phyloP scores from a whole-genome alignment of 2,797 vertebrate genomes.

The Myotis findleyi region DNA sequence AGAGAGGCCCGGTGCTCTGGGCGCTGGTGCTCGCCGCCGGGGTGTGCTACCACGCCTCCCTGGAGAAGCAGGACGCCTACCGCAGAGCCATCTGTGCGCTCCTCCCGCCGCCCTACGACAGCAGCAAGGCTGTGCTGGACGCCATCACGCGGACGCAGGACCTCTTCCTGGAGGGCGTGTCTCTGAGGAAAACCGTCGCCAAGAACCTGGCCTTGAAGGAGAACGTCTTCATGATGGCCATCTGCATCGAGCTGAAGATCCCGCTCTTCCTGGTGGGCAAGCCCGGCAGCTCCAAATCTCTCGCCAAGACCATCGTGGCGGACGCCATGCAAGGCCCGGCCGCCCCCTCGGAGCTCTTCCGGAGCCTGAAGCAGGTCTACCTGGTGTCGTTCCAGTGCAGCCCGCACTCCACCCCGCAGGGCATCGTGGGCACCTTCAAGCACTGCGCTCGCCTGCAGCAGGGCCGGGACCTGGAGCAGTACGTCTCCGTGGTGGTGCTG shows the following conservation, averaged over 20 bases:
- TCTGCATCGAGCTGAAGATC: slow-evolving; percentile 97
- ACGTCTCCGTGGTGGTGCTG: slow-evolving; percentile 96
- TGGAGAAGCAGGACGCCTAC: slow-evolving; percentile 92
- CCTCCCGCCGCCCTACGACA: slow-evolving; percentile 85
- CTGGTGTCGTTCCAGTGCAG: slow-evolving; percentile 99
- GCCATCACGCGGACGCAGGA: slow-evolving; percentile 94
- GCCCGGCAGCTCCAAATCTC: slow-evolving; percentile 98
- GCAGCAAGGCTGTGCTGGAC: slow-evolving; percentile 86
- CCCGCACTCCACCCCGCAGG: slow-evolving; percentile 97
- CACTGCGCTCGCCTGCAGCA: slow-evolving; percentile 98
- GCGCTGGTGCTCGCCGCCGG: slow-evolving; percentile 93
- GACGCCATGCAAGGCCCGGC: slow-evolving; percentile 98
- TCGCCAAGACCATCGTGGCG: slow-evolving; percentile 97
- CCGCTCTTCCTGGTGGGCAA: slow-evolving; percentile 98
- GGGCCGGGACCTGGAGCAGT: slow-evolving; percentile 94
- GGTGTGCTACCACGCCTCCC: slow-evolving; percentile 96
- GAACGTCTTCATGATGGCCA: slow-evolving; percentile 99
- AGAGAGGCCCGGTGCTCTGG: slow-evolving; percentile 90
- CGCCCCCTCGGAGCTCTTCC: slow-evolving; percentile 93
- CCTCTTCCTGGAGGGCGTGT: slow-evolving; percentile 92
- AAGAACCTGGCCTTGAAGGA: slow-evolving; percentile 96
- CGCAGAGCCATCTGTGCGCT: slow-evolving; percentile 86
- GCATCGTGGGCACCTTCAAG: slow-evolving; percentile 96
- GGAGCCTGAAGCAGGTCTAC: slow-evolving; percentile 94
- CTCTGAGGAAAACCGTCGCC: slow-evolving; percentile 93